Conservation (phyloP, 92 coral and sea anemone genomes). For the Parazoanthus atlanticus region DNA sequence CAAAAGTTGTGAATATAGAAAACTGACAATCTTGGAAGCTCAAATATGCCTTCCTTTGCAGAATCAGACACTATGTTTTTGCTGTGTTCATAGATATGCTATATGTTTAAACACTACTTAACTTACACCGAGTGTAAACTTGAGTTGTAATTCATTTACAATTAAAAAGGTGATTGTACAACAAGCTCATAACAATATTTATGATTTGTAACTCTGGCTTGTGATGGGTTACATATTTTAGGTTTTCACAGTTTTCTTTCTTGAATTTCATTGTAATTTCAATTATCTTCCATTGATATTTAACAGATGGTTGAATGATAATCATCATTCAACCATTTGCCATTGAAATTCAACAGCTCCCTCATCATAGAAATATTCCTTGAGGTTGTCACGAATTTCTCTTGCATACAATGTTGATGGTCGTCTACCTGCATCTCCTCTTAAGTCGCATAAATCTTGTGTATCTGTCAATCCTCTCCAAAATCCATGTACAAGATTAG, state of each 20-base stretch:
- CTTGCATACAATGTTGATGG: slow-evolving; percentile 62
- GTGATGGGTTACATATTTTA: slow-evolving; percentile 20
- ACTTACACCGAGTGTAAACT: slow-evolving; percentile 38
- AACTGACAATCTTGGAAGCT: slow-evolving; percentile 10
- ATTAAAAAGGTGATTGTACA: slow-evolving; percentile 22
- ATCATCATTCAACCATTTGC: slow-evolving; percentile 60
- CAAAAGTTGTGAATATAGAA: background rate
- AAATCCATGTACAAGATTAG: slow-evolving; percentile 23
- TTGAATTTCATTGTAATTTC: slow-evolving; percentile 33
- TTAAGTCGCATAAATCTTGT: slow-evolving; percentile 25
- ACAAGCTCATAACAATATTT: slow-evolving; percentile 37
- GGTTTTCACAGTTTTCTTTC: slow-evolving; percentile 44
- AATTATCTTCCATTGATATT: slow-evolving; percentile 26
- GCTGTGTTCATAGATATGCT: background rate
- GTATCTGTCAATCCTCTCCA: slow-evolving; percentile 45
- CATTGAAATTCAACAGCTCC: slow-evolving; percentile 70
- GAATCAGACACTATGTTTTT: too few species aligned
- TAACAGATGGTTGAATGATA: slow-evolving; percentile 33
- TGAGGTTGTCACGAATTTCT: slow-evolving; percentile 61
- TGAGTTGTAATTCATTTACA: slow-evolving; percentile 39
- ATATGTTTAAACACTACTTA: slow-evolving; percentile 29
- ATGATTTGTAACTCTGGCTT: slow-evolving; percentile 32
- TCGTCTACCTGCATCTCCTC: slow-evolving; percentile 41
- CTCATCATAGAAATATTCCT: slow-evolving; percentile 67
- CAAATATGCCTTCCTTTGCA: slow-evolving; percentile 14